Percentiles rank a stretch among this genome's conserved stretches.
Evolutionary conservation across 92 coral and sea anemone species (phyloP).

Genomic region (Muricea muricata): DNA sequence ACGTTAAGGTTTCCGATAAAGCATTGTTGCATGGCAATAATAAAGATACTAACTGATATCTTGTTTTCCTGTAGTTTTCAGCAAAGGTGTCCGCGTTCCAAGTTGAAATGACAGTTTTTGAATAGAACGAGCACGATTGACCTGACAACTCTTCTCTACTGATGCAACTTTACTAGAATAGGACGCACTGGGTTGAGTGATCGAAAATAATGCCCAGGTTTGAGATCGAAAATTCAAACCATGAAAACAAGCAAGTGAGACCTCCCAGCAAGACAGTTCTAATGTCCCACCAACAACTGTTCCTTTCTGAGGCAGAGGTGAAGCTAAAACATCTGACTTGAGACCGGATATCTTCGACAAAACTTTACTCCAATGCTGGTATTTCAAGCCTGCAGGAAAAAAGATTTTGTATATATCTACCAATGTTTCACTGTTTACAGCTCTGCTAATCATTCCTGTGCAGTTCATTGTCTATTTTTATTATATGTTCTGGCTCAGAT

Average conservation of each 20-base stretch:
- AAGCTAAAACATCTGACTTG: constrained; percentile 73
- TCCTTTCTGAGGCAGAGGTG: constrained; percentile 91
- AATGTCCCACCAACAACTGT: constrained; percentile 90
- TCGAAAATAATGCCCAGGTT: constrained; percentile 93
- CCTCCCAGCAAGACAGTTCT: constrained; percentile 80
- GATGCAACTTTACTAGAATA: constrained; percentile 85
- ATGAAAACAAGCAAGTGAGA: constrained; percentile 93
- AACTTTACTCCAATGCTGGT: constrained; percentile 99
- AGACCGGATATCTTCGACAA: constrained; percentile 81
- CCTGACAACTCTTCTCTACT: constrained; percentile 95
- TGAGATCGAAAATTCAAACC: constrained; percentile 98
- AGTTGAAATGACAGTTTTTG: constrained; percentile 83
- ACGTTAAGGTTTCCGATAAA: no score
- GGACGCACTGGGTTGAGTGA: constrained; percentile 75
- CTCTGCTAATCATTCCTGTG: no score
- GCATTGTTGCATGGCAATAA: no score
- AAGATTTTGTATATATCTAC: no score
- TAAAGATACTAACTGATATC: constrained; percentile 58
- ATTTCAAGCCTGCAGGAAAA: constrained; percentile 80
- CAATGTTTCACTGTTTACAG: no score
- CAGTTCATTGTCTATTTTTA: no score
- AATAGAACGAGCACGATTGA: constrained; percentile 87
- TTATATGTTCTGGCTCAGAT: no score
- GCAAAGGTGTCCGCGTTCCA: constrained; percentile 83
- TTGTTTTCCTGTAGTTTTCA: constrained; percentile 53